Base-by-base conservation (phyloP, 2,797 vertebrate species). In the Gymnoscopelus braueri region DNA sequence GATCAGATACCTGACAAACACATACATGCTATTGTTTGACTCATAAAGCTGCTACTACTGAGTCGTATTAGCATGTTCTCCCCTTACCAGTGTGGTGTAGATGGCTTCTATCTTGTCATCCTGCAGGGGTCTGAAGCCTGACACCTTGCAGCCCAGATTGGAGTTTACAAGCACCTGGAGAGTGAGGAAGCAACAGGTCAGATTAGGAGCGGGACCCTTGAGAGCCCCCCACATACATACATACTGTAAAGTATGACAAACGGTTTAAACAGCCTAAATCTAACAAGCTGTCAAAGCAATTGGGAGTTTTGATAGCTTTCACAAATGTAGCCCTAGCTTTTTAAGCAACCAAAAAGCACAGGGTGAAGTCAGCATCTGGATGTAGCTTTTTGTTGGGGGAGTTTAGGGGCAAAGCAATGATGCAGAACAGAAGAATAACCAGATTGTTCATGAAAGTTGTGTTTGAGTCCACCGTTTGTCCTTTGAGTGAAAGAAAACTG, bases 21-120 rank as follows among this genome's bases (percentile, higher is more conserved):
- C 24, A 48, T 55, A 15, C 35, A 39, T 6, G 5, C 35, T 39
- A 6, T 5, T 39, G 35, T 8, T 6, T 8, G 26, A 29, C 26
- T 29, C 26, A 29, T 3, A 29, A 29, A 4, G 35, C 39, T 44
- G 39, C 39, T 3, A 10, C 39, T 10, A 8, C 39, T 9, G 39
- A 9, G 39, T 19, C 1, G 19, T 44, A 44, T 44, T 44, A 44
- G 8, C 39, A 71, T 19, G 19, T 35, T n/a, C 3, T 12, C 23
- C 13, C 53, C 95, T 94, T 84, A 98, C 96, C 95, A 96, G 94
- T 2, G 96, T 97, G 79, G 95, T 96, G 89, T 96, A 99, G 78
- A 99, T 95, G 0, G 95, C 95, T 82, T 98, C 96, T 3, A 97
- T 94, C 87, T 97, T 96, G 76, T 98, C 97, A 0, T 98, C 96